phyloP scores from a whole-genome alignment of 2,797 vertebrate species.

The Rhynchotus rufescens region DNA sequence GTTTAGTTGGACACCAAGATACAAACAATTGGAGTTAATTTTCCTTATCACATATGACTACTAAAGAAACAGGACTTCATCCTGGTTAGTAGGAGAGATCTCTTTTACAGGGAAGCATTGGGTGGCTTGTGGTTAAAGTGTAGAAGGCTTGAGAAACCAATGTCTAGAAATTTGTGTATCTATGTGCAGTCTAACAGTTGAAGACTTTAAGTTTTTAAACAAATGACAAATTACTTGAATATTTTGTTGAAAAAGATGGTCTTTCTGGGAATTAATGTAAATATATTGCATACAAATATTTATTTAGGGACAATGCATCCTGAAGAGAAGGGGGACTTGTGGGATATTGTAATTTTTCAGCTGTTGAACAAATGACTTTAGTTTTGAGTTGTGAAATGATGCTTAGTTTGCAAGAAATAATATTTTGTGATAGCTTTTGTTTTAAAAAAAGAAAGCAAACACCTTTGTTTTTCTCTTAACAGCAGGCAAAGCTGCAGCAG shows the following conservation, averaged over 20 bases:
- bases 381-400: not conserved
- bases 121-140: not conserved
- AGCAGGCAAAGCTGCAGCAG: constrained; percentile 98
- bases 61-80: not conserved
- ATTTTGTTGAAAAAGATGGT: not conserved
- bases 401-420: not conserved
- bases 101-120: not conserved
- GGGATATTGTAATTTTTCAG: not conserved
- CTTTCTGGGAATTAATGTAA: not conserved
- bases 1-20: not conserved
- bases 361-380: not conserved
- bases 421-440: not conserved
- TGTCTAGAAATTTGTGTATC: not conserved
- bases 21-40: not conserved
- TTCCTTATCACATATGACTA: not conserved
- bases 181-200: not conserved
- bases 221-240: not conserved
- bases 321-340: not conserved
- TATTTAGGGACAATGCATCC: not conserved
- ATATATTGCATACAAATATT: not conserved
- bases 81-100: not conserved
- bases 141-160: not conserved
- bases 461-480: constrained; percentile 20
- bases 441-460: not conserved
- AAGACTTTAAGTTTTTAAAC: not conserved